Evolutionary conservation across 2,113 vertebrate genomes (phyloP).

Genomic region (Calidris pugnax): DNA sequence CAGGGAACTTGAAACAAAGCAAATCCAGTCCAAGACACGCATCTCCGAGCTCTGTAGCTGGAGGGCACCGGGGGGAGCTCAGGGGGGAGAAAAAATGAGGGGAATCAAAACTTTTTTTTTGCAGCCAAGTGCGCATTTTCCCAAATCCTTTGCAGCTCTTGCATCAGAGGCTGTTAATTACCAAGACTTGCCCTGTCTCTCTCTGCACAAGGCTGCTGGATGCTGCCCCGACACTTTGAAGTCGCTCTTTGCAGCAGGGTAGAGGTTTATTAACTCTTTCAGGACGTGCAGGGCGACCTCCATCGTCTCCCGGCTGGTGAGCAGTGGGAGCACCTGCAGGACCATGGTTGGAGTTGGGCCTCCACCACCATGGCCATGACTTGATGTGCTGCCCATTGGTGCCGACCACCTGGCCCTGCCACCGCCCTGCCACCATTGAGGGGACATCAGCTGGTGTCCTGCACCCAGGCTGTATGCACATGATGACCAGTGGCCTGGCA

Average conservation of each 20-base stretch:
- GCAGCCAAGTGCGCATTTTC: neutral
- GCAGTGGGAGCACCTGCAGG: neutral
- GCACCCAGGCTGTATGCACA: fast-evolving
- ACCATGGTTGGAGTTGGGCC: fast-evolving
- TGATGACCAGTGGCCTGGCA: neutral
- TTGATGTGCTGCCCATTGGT: fast-evolving
- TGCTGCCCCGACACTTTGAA: neutral
- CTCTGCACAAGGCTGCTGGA: neutral
- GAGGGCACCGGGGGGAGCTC: neutral
- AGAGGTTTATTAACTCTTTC: neutral
- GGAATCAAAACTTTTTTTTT: neutral
- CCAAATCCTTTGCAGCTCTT: conserved; percentile 18
- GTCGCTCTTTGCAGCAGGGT: neutral
- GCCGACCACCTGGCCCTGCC: neutral
- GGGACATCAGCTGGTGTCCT: fast-evolving
- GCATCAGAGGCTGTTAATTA: conserved; percentile 28
- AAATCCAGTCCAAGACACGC: neutral
- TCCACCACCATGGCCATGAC: fast-evolving
- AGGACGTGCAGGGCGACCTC: neutral
- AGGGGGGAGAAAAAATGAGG: neutral
- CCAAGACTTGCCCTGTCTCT: neutral
- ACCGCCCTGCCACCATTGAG: fast-evolving
- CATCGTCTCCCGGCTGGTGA: fast-evolving
- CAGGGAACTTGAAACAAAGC: conserved; percentile 51
- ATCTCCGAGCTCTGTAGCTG: conserved; percentile 24